A percentile compares a stretch with the other conserved stretches of the same genome.
Evolutionary conservation across 2,888 invertebrate species (phyloP).

Genomic region (Lasioglossum figueresi): DNA sequence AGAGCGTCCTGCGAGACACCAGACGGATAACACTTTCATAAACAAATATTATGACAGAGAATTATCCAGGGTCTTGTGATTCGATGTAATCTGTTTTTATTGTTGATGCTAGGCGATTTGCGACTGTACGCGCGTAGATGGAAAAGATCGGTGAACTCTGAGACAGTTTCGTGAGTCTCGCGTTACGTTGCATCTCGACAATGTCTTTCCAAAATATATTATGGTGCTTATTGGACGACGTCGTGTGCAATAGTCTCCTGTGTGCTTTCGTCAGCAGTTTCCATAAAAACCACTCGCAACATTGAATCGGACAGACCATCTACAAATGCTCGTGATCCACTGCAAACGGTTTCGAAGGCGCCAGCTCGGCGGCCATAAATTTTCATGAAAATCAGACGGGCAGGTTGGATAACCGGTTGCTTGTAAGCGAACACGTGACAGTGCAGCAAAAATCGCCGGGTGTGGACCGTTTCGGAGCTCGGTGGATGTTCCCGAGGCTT

Average conservation of each 20-base stretch:
- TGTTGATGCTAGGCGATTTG: no score
- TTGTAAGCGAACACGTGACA: background rate
- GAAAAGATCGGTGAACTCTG: no score
- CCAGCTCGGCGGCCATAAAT: background rate
- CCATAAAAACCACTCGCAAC: background rate
- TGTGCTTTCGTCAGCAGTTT: no score
- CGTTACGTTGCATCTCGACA: no score
- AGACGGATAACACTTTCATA: background rate
- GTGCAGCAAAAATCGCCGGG: background rate
- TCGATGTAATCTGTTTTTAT: background rate
- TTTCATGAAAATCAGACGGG: slow-evolving; percentile 2
- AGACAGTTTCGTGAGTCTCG: no score
- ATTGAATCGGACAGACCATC: background rate
- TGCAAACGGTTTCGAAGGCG: background rate
- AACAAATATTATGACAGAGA: background rate
- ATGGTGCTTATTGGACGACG: no score
- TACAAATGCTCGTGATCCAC: background rate
- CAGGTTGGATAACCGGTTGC: background rate
- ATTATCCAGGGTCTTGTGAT: background rate
- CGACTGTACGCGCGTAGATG: no score
- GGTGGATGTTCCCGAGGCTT: background rate
- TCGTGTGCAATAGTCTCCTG: no score
- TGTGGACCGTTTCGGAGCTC: background rate
- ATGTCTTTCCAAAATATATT: no score
- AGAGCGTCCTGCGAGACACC: background rate